Evolutionary conservation across 37 sponge, comb jelly and placozoan species (phyloP).

Genomic region (Theonella swinhoei): DNA sequence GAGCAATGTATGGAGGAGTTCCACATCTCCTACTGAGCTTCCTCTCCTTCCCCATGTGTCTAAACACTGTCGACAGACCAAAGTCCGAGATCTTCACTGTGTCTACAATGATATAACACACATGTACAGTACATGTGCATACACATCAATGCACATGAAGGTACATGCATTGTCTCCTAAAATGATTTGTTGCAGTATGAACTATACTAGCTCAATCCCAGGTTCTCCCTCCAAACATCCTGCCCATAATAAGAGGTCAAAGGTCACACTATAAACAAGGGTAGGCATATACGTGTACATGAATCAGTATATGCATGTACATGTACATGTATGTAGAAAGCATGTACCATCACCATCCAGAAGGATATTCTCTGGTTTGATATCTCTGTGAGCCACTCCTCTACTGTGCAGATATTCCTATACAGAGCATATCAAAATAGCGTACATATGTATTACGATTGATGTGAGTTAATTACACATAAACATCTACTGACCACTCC

Average conservation of each 20-base stretch:
- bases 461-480: no score
- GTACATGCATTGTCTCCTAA: no score
- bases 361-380: constrained; percentile 98
- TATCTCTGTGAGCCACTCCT: constrained; percentile 97
- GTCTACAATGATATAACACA: constrained; percentile 51
- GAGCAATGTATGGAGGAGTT: constrained; percentile 96
- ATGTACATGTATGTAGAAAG: no score
- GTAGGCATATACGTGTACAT: no score
- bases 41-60: constrained; percentile 86
- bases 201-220: no score
- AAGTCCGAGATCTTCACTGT: constrained; percentile 97
- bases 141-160: background rate
- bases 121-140: background rate
- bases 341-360: constrained; percentile 84
- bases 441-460: background rate
- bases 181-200: no score
- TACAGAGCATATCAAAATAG: background rate
- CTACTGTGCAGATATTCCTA: constrained; percentile 86
- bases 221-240: no score
- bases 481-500: constrained; percentile 79
- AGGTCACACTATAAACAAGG: no score
- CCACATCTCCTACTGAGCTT: constrained; percentile 91
- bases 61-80: constrained; percentile 96
- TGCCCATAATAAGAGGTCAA: no score
- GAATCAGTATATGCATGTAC: no score